These are phyloP conservation scores for Scolopax rusticola DNA, from an alignment of 2,797 vertebrate genomes.

Conservation along the genomic window DNA sequence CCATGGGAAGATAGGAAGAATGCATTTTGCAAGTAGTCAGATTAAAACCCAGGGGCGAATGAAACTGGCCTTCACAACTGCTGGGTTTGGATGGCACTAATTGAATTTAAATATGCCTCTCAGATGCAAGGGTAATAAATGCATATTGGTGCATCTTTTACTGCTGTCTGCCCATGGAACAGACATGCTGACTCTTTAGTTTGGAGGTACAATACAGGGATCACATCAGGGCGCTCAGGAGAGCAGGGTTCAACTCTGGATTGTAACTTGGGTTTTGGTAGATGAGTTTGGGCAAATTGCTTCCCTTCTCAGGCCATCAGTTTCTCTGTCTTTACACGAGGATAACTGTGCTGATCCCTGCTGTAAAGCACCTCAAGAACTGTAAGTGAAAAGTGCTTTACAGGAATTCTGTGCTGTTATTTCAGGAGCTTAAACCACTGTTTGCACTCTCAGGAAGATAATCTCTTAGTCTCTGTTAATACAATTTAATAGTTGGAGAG, in stretches of 20 bases:
- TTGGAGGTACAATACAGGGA: neutral
- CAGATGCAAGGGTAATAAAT: neutral
- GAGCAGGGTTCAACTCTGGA: neutral
- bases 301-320: neutral
- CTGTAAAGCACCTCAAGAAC: neutral
- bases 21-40: neutral
- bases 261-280: neutral
- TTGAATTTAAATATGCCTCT: neutral
- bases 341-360: neutral
- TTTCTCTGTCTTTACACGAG: neutral
- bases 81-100: neutral
- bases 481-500: neutral
- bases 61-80: neutral
- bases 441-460: neutral
- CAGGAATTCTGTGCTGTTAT: neutral
- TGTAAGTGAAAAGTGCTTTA: neutral
- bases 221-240: neutral
- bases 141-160: neutral
- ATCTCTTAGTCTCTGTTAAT: slow-evolving; percentile 15
- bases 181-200: neutral
- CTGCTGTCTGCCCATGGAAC: neutral
- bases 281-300: neutral
- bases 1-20: neutral
- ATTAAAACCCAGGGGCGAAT: neutral
- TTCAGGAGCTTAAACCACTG: neutral